Conservation (phyloP, 2,113 vertebrate species). For the Dendropsophus ebraccatus region DNA sequence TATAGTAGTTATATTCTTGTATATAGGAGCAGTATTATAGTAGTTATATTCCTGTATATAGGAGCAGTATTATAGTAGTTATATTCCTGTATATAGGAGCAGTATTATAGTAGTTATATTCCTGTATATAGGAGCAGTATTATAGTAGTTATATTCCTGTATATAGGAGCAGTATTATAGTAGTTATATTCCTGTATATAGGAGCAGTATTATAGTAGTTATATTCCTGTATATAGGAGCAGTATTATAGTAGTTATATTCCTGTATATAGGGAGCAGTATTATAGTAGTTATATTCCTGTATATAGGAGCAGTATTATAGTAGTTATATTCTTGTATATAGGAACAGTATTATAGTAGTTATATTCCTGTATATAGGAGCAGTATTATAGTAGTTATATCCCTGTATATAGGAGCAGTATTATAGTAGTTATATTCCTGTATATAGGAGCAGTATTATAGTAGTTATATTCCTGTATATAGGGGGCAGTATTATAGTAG, state of each 20-base stretch:
- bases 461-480: background rate
- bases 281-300: constrained; percentile 10
- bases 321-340: constrained; percentile 24
- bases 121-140: background rate
- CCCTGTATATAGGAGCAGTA: no score
- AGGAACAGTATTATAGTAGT: constrained; percentile 13
- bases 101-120: no score
- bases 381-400: no score
- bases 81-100: no score
- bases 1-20: no score
- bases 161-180: background rate
- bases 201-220: constrained; percentile 10
- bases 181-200: background rate
- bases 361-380: background rate
- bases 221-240: constrained; percentile 1
- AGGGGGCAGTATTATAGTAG: constrained; percentile 10
- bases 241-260: constrained; percentile 15
- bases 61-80: no score
- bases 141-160: constrained; percentile 16
- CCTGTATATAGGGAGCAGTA: background rate
- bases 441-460: no score
- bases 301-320: constrained; percentile 10
- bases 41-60: no score
- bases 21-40: no score
- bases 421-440: no score